Evolutionary conservation across 2,113 vertebrate genomes (phyloP).

Genomic region (Sclerurus mexicanus): DNA sequence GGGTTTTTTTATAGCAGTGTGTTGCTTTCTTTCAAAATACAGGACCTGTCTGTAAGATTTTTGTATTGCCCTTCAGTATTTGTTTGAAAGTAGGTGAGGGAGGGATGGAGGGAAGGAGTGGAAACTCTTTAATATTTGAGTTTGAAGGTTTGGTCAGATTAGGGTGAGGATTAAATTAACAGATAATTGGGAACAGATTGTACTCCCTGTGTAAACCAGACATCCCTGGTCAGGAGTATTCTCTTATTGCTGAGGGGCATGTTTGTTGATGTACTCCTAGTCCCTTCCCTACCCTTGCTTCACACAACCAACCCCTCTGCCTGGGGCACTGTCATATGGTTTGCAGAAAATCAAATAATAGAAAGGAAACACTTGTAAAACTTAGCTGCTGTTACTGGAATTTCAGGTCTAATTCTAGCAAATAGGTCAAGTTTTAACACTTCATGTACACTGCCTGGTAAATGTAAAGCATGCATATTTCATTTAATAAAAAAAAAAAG

Average conservation of each 20-base stretch:
- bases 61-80: neutral
- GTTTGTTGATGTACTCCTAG: neutral
- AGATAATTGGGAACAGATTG: conserved; percentile 15
- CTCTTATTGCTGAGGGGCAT: neutral
- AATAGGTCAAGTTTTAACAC: conserved; percentile 26
- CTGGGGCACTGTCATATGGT: neutral
- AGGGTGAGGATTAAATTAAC: conserved; percentile 29
- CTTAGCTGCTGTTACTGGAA: neutral
- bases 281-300: neutral
- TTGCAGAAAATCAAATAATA: neutral
- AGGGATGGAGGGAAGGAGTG: neutral
- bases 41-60: neutral
- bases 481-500: neutral
- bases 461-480: neutral
- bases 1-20: neutral
- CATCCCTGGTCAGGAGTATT: neutral
- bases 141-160: conserved; percentile 33
- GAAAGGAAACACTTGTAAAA: neutral
- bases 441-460: neutral
- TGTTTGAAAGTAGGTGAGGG: neutral
- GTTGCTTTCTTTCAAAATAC: neutral
- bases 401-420: conserved; percentile 15
- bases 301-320: neutral
- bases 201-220: neutral
- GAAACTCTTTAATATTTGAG: neutral